Base-by-base conservation (phyloP, 2,888 invertebrate genomes). In the Thera obeliscata region DNA sequence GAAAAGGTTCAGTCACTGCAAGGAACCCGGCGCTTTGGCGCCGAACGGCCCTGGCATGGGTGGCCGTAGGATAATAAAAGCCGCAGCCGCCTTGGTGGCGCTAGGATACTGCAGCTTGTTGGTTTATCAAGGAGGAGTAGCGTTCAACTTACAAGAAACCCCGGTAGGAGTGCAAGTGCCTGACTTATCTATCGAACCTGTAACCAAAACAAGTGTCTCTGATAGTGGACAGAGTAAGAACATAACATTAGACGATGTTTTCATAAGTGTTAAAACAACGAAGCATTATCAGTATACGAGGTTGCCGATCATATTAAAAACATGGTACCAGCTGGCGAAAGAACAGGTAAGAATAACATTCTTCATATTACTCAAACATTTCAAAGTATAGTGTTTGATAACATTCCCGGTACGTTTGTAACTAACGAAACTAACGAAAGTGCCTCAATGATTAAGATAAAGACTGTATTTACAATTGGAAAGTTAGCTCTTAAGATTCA, bases 241-340 rank as follows among this genome's bases (percentile, higher is more conserved):
- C 74, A 96, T 97, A 75, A 95, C 95, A 78, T 92, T 98, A 79
- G 95, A 97, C 90, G 98, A 98, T 92, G 95, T 99, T 82, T 98
- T 98, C 91, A 97, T 99, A 88, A 98, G 98, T 94, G 98, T 99
- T 65, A 99, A 99, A 94, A 98, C 99, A 72, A 97, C 98, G 66
- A 96, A 96, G 87, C 96, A 96, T 90, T 98, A 97, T 92, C 98
- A 99, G 87, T 94, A 95, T 75, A 95, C 96, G 61, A 95, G 99
- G 80, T 89, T 99, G 82, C 96, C 97, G 64, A 95, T 98, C 74
- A 97, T 99, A 82, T 94, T 98, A 87, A 96, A 97, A 91, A 99
- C 99, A 70, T 99, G 99, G 99, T 98, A 98, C 88, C 97, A 97
- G 88, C 94, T 98, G 83, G 98, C 98, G 61, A 97, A 96, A 89